Conservation (phyloP, 2,888 invertebrate species). For the Aromia moschata region DNA sequence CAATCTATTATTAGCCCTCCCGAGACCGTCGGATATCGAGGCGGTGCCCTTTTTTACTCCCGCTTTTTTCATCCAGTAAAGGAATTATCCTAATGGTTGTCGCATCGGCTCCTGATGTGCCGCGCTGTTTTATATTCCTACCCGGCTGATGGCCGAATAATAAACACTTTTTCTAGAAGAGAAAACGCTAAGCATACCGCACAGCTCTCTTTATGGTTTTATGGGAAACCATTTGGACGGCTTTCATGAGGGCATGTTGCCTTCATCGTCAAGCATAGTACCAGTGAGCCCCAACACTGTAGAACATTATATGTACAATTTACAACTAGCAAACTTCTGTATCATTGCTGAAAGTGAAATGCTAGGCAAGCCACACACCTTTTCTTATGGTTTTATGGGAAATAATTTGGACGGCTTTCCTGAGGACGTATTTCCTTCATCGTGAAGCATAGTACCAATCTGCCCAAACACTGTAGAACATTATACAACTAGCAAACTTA, state of each 20-base stretch:
- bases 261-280: no score
- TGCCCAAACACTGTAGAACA: no score
- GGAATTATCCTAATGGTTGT: conserved; percentile 20
- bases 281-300: not conserved
- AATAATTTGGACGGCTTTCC: no score
- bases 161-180: not conserved
- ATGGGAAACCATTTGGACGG: no score
- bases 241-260: no score
- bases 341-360: not conserved
- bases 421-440: no score
- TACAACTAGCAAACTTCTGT: not conserved
- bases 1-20: conserved; percentile 23
- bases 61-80: conserved; percentile 12
- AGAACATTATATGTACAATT: not conserved
- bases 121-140: not conserved
- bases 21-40: conserved; percentile 16
- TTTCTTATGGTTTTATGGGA: no score
- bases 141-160: not conserved
- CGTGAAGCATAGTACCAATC: no score
- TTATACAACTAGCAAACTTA: no score
- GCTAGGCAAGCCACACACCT: no score
- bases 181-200: not conserved
- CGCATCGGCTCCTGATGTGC: not conserved
- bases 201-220: no score
- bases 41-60: conserved; percentile 12